A percentile compares a stretch with the other conserved stretches of the same genome.
These are phyloP conservation scores for Zingel zingel DNA, from an alignment of 2,113 vertebrate genomes.

Conservation along the genomic window DNA sequence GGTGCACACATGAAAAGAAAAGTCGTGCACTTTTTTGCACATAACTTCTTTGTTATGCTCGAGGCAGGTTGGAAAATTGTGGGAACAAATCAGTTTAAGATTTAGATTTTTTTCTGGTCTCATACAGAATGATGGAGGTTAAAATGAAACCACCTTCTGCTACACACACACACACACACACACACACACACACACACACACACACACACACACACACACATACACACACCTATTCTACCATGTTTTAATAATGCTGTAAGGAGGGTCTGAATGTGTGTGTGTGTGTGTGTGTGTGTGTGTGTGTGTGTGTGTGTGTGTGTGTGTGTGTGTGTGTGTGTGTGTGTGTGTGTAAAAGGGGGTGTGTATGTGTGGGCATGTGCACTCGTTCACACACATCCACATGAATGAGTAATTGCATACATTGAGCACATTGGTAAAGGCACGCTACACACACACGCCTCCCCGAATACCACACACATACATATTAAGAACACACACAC, in stretches of 20 bases:
- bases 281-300: conserved; percentile 11
- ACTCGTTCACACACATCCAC: conserved; percentile 55
- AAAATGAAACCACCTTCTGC: neutral
- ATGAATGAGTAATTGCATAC: conserved; percentile 49
- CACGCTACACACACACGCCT: conserved; percentile 16
- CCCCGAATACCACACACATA: conserved; percentile 45
- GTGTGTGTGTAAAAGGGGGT: neutral
- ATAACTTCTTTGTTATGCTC: neutral
- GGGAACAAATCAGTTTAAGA: neutral
- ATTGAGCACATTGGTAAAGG: conserved; percentile 47
- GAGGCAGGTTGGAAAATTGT: conserved; percentile 5
- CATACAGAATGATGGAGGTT: conserved; percentile 4
- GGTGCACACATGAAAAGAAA: neutral
- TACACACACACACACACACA: conserved; percentile 10
- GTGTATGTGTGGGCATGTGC: conserved; percentile 28
- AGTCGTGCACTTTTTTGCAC: neutral
- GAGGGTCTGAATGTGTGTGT: conserved; percentile 36
- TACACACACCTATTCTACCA: neutral
- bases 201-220: conserved; percentile 12
- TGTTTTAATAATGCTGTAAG: conserved; percentile 43
- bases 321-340: conserved; percentile 14
- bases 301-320: conserved; percentile 5
- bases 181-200: conserved; percentile 6
- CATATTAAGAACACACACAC: conserved; percentile 25
- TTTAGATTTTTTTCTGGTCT: neutral